A percentile compares a stretch with the other conserved stretches of the same genome.
Conservation (phyloP, 2,113 vertebrate species). For the Gallinago undulata region DNA sequence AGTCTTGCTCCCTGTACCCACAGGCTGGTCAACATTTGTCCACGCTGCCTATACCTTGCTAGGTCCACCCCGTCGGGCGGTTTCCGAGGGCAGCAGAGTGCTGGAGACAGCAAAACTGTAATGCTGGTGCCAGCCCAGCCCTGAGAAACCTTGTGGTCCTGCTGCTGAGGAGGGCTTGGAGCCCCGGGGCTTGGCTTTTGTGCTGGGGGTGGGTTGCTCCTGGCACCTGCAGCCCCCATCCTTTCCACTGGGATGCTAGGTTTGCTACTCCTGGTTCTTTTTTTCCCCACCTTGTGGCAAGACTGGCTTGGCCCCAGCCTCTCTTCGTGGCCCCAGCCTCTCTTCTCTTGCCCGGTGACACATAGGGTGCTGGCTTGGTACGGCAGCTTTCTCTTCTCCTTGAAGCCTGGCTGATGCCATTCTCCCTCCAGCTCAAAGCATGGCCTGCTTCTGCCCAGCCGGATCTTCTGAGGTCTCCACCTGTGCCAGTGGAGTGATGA, state of each 20-base stretch:
- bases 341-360: not conserved
- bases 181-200: fast-evolving
- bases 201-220: not conserved
- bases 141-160: not conserved
- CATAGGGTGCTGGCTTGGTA: not conserved
- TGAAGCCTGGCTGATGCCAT: not conserved
- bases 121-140: not conserved
- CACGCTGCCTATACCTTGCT: fast-evolving
- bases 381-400: not conserved
- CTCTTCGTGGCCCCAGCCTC: not conserved
- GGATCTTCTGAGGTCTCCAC: not conserved
- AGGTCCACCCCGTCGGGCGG: not conserved
- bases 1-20: not conserved
- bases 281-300: not conserved
- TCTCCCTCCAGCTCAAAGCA: not conserved
- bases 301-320: not conserved
- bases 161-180: not conserved
- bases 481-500: not conserved
- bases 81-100: not conserved
- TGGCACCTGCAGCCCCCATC: not conserved
- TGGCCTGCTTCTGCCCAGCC: not conserved
- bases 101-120: not conserved
- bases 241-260: not conserved
- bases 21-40: not conserved
- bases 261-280: not conserved